These are phyloP conservation scores for Limnodromus scolopaceus DNA, from an alignment of 2,797 vertebrate species.

Conservation along the genomic window DNA sequence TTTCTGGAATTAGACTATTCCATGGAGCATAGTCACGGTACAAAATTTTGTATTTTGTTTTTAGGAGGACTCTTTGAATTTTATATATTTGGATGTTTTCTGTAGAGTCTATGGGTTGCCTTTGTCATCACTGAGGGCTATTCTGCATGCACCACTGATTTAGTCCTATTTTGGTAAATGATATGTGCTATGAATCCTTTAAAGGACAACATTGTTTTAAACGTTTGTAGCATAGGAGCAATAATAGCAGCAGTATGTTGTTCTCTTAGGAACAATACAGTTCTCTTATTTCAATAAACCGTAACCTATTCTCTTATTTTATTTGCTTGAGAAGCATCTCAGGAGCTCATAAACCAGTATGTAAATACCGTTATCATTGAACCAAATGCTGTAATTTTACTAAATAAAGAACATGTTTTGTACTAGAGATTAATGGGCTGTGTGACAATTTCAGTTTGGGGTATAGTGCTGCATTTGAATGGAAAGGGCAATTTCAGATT, in stretches of 20 bases:
- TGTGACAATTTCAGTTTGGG: constrained; percentile 41
- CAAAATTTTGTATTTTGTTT: not conserved
- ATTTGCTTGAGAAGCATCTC: constrained; percentile 59
- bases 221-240: constrained; percentile 18
- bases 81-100: not conserved
- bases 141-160: not conserved
- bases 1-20: not conserved
- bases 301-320: constrained; percentile 57
- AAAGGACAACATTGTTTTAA: constrained; percentile 43
- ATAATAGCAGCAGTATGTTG: constrained; percentile 18
- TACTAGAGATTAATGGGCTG: constrained; percentile 46
- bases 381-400: constrained; percentile 57
- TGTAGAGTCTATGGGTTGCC: not conserved
- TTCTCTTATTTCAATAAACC: constrained; percentile 57
- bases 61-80: not conserved
- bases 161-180: not conserved
- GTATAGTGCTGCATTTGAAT: not conserved
- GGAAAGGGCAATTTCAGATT: constrained; percentile 37
- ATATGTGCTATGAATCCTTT: constrained; percentile 18
- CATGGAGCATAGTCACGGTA: not conserved
- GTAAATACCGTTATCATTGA: constrained; percentile 63
- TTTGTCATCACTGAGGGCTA: not conserved
- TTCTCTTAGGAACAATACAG: constrained; percentile 32
- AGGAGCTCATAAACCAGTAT: constrained; percentile 59
- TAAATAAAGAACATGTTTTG: constrained; percentile 65